Evolutionary conservation across 2,888 invertebrate genomes (phyloP), one percentile per base, ranked within the genome.

Genomic region (Embidobia sp.): DNA sequence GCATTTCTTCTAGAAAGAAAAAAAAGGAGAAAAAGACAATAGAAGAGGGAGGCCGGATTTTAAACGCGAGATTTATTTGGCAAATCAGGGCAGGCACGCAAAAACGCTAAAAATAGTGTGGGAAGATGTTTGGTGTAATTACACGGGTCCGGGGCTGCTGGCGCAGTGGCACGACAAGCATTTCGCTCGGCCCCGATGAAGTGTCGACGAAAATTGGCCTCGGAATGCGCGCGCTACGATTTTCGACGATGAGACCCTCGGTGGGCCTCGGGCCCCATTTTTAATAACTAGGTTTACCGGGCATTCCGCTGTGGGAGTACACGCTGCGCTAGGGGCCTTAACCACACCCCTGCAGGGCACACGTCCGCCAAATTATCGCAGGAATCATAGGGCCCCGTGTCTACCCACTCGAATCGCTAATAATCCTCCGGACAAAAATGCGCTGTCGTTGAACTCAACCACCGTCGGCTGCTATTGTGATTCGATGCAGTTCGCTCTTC

Each of bases 91-190:
- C 79, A 61, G 74, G 78, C 84, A 81, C 82, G 83, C 82, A 79
- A 83, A 83, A 83, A 80, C 77, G 48, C 72, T 79, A 80, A 82
- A 84, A 84, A 83, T 83, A 84, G 82, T 85, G 84, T 85, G 85
- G 85, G 85, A 86, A 86, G 81, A 80, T 80, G 82, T 80, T 82
- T 77, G 67, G 73, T 61, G 76, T 82, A 83, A 85, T 85, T 81
- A 82, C 64, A 81, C 72, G 77, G 53, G 78, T 74, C 69, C 59
- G 69, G 49, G 76, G n/a, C n/a, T n/a, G n/a, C 67, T 76, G 79
- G 80, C 70, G 49, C 70, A 69, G 80, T 79, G 81, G 82, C 79
- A 83, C 79, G 79, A 79, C 72, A 72, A 74, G 81, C 77, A 82
- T 82, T 81, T 75, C 72, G 79, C 46, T 42, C 35, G 70, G 80